Percentiles rank a stretch among this genome's conserved stretches.
Evolutionary conservation across 2,888 invertebrate genomes (phyloP).

Genomic region (Amiota communis): DNA sequence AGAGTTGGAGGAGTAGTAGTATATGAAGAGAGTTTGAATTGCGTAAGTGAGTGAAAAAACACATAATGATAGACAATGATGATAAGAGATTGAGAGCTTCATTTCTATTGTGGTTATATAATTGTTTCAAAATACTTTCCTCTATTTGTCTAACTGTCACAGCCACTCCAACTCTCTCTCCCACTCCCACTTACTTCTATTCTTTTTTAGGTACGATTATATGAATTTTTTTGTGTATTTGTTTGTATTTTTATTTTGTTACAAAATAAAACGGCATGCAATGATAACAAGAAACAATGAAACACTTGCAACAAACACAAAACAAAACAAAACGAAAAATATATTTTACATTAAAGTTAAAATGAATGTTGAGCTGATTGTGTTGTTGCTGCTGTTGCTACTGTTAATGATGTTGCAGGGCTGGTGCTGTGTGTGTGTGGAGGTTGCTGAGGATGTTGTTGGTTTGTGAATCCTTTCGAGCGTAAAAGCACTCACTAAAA

Average conservation of each 20-base stretch:
- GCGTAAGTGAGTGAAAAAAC: neutral
- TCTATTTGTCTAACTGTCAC: neutral
- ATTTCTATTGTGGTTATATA: slow-evolving; percentile 61
- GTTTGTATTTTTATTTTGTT: neutral
- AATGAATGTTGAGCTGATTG: slow-evolving; percentile 36
- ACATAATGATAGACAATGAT: neutral
- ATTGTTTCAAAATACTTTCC: slow-evolving; percentile 63
- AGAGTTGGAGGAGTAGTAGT: too few species aligned
- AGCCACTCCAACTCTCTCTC: neutral
- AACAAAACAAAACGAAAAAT: neutral
- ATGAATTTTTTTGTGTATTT: neutral
- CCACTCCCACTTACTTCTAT: neutral
- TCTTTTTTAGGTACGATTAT: neutral
- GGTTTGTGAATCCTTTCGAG: slow-evolving; percentile 56
- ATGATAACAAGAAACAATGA: neutral
- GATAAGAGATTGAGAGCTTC: slow-evolving; percentile 1
- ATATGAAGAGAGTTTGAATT: too few species aligned
- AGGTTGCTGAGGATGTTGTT: slow-evolving; percentile 8
- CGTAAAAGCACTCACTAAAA: slow-evolving; percentile 66
- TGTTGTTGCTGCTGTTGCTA: slow-evolving; percentile 41
- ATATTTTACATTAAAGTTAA: slow-evolving; percentile 25
- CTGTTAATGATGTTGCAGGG: slow-evolving; percentile 35
- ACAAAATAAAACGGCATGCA: neutral
- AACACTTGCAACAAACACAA: slow-evolving; percentile 3
- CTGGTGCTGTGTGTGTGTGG: neutral